A percentile compares a stretch with the other conserved stretches of the same genome.
phyloP scores from a whole-genome alignment of 2,888 invertebrate species.

The Ashinkailepas kermadecensis region DNA sequence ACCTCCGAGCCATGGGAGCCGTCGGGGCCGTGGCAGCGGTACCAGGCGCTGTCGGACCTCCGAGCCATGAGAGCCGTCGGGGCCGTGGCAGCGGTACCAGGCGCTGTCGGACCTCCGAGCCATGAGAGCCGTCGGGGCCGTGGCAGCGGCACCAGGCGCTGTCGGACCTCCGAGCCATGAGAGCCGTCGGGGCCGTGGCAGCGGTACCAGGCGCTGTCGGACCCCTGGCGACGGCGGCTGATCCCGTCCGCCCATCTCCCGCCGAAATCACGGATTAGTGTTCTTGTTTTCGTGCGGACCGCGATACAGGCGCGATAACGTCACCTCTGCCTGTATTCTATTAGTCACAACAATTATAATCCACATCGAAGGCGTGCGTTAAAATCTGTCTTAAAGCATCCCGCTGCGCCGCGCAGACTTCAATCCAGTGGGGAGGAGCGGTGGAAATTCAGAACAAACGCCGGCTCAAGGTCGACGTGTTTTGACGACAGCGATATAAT shows the following conservation, averaged over 20 bases:
- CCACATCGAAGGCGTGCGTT: background rate
- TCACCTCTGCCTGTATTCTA: conserved; percentile 6
- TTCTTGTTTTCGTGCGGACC: conserved; percentile 7
- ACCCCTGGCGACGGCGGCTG: background rate
- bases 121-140: too few species aligned
- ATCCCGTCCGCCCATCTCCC: background rate
- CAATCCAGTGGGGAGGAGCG: background rate
- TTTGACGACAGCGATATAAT: conserved; percentile 9
- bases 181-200: too few species aligned
- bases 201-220: background rate
- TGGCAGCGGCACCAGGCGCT: too few species aligned
- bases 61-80: too few species aligned
- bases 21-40: too few species aligned
- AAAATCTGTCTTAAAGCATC: background rate
- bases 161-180: too few species aligned
- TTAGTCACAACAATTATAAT: conserved; percentile 22
- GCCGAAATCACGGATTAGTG: conserved; percentile 19
- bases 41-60: too few species aligned
- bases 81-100: too few species aligned
- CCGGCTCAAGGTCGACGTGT: background rate
- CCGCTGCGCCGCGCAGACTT: background rate
- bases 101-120: too few species aligned
- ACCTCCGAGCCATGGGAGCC: too few species aligned
- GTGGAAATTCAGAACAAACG: background rate
- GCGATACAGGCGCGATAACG: background rate